These are phyloP conservation scores for Lutraria rhynchaena DNA, from an alignment of 1,140 invertebrate species.

Conservation along the genomic window DNA sequence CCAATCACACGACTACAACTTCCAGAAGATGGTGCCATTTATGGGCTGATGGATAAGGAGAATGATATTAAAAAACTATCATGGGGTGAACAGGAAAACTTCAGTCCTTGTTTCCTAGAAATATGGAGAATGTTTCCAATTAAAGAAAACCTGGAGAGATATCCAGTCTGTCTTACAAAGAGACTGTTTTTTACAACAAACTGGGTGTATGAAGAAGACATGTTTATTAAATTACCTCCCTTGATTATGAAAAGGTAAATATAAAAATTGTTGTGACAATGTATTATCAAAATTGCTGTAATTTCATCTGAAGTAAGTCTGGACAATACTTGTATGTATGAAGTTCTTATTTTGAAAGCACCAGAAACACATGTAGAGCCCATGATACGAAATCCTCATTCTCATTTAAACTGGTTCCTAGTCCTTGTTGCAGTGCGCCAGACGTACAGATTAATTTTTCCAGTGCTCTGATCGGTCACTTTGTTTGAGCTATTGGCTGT, in stretches of 20 bases:
- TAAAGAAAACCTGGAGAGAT: constrained; percentile 72
- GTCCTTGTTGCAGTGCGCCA: no score
- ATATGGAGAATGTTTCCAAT: constrained; percentile 72
- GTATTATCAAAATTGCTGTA: not conserved
- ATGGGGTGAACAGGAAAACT: constrained; percentile 70
- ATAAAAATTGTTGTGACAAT: not conserved
- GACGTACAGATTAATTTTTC: no score
- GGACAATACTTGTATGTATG: no score
- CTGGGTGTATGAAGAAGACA: constrained; percentile 77
- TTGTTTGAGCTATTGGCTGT: no score
- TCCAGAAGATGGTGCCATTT: constrained; percentile 66
- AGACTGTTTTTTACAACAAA: constrained; percentile 74
- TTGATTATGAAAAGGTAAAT: constrained; percentile 72
- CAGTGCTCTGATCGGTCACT: no score
- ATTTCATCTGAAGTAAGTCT: no score
- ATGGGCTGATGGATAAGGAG: constrained; percentile 73
- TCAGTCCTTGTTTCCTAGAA: constrained; percentile 74
- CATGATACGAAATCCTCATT: no score
- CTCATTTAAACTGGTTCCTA: no score
- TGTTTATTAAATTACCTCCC: constrained; percentile 73
- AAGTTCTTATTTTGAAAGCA: no score
- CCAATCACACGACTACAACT: constrained; percentile 73
- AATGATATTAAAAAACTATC: constrained; percentile 71
- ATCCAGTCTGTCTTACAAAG: constrained; percentile 71
- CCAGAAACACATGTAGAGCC: no score